Base-by-base conservation (phyloP, 2,113 vertebrate species). In the Corythoichthys intestinalis region DNA sequence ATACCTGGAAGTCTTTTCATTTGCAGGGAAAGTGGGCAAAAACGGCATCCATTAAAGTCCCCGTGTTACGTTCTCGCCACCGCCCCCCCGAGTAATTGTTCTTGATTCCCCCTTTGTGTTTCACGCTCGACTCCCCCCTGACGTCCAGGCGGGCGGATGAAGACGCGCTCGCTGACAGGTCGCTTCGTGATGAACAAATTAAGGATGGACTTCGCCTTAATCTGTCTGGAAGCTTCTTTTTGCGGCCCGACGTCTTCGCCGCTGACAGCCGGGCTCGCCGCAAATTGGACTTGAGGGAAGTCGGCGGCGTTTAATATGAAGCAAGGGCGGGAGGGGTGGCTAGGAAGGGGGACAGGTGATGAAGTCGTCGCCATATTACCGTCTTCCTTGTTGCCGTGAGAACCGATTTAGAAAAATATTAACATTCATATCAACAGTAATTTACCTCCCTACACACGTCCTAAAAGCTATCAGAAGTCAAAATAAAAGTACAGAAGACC, bases 251-350 rank as follows among this genome's bases (percentile, higher is more conserved):
- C 83, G 83, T 84, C 86, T 84, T 87, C 79, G 78, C 80, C 83
- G 71, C 69, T 86, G 87, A 88, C 87, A 89, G 86, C 74, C 67
- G 72, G 84, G 81, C 67, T 75, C 50, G 20, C 39, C 37, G 84
- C 85, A 89, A 89, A 90, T 90, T 89, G 83, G 87, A 88, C 88
- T 87, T 86, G 85, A 88, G 76, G 63, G 77, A 67, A 77, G 82
- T 86, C 75, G 49, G 79, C 77, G 85, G 11, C 56, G 34, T 58
- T 81, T 74, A 83, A 86, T 86, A 44, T 71, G 39, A 67, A 77
- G 63, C 73, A 52, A 65, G 77, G 77, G 41, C 58, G 37, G 41
- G 20, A 28, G 17, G 17, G 2, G 20, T 0, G 1, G 57, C 41
- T 5, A 44, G 70, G 70, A 58, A 17, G 6, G 48, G 63, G 9